A percentile compares a stretch with the other conserved stretches of the same genome.
Evolutionary conservation across 1,140 invertebrate genomes (phyloP).

Genomic region (Ladona fulva): DNA sequence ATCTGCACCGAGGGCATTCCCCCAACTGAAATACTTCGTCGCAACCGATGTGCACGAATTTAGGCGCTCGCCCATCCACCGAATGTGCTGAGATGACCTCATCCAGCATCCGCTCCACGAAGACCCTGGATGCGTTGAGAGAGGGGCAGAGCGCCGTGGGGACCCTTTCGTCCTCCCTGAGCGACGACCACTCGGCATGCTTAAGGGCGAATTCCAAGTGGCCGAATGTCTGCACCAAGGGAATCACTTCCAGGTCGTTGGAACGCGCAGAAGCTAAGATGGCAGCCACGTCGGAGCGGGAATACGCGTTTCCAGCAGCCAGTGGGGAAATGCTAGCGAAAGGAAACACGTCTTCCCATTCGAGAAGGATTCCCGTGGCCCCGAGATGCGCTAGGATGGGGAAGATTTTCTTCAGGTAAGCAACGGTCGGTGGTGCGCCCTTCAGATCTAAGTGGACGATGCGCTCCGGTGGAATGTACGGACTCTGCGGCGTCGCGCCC

Average conservation of each 20-base stretch:
- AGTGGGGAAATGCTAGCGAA: conserved; percentile 60
- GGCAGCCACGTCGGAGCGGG: conserved; percentile 51
- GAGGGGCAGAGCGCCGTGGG: conserved; percentile 80
- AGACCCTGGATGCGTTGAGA: conserved; percentile 53
- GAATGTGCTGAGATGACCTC: conserved; percentile 61
- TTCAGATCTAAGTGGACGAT: conserved; percentile 46
- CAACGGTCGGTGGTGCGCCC: conserved; percentile 44
- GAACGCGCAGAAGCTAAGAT: conserved; percentile 50
- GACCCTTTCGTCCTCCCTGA: conserved; percentile 66
- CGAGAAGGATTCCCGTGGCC: conserved; percentile 79
- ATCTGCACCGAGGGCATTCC: conserved; percentile 36
- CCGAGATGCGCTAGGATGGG: conserved; percentile 39
- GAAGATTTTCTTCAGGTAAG: conserved; percentile 37
- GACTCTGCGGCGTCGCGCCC: conserved; percentile 13
- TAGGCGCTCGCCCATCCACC: conserved; percentile 34
- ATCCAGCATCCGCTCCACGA: conserved; percentile 70
- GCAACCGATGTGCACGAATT: conserved; percentile 49
- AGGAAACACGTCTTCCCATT: conserved; percentile 99
- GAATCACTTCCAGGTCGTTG: conserved; percentile 68
- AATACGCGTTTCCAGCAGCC: conserved; percentile 69
- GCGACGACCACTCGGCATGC: conserved; percentile 57
- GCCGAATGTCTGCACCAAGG: conserved; percentile 91
- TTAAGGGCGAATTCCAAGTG: conserved; percentile 89
- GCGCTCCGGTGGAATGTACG: conserved; percentile 31
- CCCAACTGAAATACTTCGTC: conserved; percentile 49